A percentile compares a stretch with the other conserved stretches of the same genome.
Conservation (phyloP, 2,797 vertebrate species). For the Antrozous pallidus region DNA sequence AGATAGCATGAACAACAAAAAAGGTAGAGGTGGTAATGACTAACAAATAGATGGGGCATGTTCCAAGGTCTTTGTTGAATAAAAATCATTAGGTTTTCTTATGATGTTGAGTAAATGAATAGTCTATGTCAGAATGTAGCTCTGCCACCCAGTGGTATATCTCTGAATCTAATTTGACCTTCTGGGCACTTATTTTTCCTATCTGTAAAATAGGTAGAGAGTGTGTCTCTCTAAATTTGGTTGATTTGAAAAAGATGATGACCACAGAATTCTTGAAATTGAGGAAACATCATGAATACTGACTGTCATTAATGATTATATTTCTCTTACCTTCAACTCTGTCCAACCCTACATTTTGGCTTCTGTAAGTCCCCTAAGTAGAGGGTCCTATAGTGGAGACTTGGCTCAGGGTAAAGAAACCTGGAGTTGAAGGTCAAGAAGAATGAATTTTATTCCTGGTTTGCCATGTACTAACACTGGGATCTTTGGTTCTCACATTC, state of each 20-base stretch:
- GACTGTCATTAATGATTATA: background rate
- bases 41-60: background rate
- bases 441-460: background rate
- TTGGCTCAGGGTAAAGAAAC: background rate
- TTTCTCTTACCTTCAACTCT: background rate
- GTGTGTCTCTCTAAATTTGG: background rate
- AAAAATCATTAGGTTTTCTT: background rate
- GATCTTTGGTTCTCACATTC: background rate
- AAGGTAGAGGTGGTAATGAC: background rate
- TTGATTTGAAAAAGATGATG: background rate
- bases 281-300: background rate
- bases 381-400: background rate
- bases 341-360: background rate
- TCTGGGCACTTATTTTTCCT: background rate
- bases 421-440: background rate
- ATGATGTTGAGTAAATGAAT: background rate
- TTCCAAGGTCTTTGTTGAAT: background rate
- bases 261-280: background rate
- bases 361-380: background rate
- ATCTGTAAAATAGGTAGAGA: background rate
- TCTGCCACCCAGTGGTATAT: background rate
- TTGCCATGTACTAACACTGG: background rate
- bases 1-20: background rate
- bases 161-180: background rate
- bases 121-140: background rate